A percentile compares a stretch with the other conserved stretches of the same genome.
These are phyloP conservation scores for Ctenicera cuprea DNA, from an alignment of 2,888 invertebrate species.

Conservation along the genomic window DNA sequence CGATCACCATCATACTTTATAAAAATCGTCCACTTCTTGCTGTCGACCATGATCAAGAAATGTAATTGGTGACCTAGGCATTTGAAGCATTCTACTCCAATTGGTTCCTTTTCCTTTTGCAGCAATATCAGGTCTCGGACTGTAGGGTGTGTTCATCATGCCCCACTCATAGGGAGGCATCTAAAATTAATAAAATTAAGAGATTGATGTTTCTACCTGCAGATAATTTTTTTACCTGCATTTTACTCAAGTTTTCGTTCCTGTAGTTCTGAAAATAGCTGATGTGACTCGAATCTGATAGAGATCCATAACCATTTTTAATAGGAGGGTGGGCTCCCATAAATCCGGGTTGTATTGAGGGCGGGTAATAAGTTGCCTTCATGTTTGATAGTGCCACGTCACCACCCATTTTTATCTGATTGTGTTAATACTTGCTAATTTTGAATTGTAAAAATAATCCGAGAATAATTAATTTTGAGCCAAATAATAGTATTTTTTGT, in stretches of 20 bases:
- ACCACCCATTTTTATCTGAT: constrained; percentile 54
- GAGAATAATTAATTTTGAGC: not conserved
- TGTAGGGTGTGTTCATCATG: constrained; percentile 67
- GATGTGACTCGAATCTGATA: constrained; percentile 62
- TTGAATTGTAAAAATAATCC: not conserved
- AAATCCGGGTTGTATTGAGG: constrained; percentile 67
- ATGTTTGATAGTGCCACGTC: constrained; percentile 64
- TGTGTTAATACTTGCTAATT: constrained; percentile 43
- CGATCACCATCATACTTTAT: too few relatives aligned
- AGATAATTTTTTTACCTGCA: constrained; percentile 59
- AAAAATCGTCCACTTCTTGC: constrained; percentile 72
- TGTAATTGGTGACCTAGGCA: constrained; percentile 68
- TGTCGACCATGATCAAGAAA: constrained; percentile 70
- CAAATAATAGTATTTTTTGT: constrained; percentile 23
- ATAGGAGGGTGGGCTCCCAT: constrained; percentile 69
- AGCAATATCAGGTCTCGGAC: constrained; percentile 68
- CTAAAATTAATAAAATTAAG: constrained; percentile 60
- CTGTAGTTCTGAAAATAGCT: constrained; percentile 71
- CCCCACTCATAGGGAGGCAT: constrained; percentile 71
- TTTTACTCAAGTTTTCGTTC: constrained; percentile 70
- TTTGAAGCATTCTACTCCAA: constrained; percentile 64
- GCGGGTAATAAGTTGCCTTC: constrained; percentile 68
- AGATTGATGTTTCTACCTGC: not conserved
- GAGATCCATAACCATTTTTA: constrained; percentile 64
- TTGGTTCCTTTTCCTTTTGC: constrained; percentile 64